Conservation (phyloP, 2,797 vertebrate species). For the Lemur catta region DNA sequence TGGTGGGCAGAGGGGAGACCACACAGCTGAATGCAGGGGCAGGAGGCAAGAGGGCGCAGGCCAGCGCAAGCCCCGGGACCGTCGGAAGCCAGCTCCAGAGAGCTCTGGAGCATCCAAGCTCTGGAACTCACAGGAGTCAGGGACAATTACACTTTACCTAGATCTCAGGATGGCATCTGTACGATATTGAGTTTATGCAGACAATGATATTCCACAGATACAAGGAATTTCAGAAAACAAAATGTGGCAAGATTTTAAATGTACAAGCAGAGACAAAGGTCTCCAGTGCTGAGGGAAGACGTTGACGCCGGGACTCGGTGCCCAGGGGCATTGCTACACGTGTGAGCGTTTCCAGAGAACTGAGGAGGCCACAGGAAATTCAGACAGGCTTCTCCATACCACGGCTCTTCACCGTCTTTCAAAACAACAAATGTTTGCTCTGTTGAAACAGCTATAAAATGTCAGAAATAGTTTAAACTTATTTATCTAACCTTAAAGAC, state of each 20-base stretch:
- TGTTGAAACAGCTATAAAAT: conserved; percentile 74
- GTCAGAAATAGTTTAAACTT: conserved; percentile 79
- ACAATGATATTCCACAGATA: no score
- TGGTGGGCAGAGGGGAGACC: background rate
- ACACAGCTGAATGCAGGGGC: background rate
- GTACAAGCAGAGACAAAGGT: background rate
- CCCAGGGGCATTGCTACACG: rapidly evolving
- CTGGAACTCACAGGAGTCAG: background rate
- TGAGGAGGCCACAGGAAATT: background rate
- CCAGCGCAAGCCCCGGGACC: background rate
- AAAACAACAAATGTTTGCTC: conserved; percentile 63
- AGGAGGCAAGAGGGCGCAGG: background rate
- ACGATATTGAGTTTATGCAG: background rate
- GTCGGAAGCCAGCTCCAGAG: background rate
- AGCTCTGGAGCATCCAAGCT: background rate
- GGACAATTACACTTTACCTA: background rate
- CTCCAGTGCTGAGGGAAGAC: background rate
- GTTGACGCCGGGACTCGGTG: background rate
- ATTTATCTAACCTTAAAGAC: conserved; percentile 82
- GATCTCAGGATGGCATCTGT: background rate
- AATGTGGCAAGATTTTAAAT: background rate
- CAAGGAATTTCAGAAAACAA: background rate
- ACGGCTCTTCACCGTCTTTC: background rate
- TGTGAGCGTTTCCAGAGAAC: background rate
- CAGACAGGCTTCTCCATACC: background rate